These are phyloP conservation scores for Psammodynastes pulverulentus DNA, from an alignment of 2,113 vertebrate species.

Conservation along the genomic window DNA sequence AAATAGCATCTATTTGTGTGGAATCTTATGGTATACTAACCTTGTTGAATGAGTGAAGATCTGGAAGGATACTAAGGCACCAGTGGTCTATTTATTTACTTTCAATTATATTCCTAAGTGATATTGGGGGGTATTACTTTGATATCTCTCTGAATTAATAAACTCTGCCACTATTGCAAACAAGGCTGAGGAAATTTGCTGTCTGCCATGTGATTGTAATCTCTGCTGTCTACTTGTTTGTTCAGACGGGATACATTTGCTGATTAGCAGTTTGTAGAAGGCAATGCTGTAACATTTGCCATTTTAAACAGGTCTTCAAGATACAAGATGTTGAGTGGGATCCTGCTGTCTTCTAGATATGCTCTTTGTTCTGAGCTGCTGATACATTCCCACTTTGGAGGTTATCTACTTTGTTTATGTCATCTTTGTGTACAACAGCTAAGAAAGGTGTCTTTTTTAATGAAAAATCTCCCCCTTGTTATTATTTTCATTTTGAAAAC, in stretches of 20 bases:
- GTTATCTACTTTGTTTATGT: slow-evolving; percentile 58
- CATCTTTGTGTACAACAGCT: slow-evolving; percentile 53
- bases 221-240: slow-evolving; percentile 14
- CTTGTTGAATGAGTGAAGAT: background rate
- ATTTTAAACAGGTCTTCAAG: slow-evolving; percentile 9
- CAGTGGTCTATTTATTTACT: background rate
- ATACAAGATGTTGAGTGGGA: background rate
- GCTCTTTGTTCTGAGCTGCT: slow-evolving; percentile 53
- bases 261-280: background rate
- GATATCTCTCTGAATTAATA: background rate
- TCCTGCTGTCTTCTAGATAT: slow-evolving; percentile 22
- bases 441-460: slow-evolving; percentile 41
- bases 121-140: background rate
- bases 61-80: background rate
- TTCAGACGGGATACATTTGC: background rate
- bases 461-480: slow-evolving; percentile 40
- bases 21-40: background rate
- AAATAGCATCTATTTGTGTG: background rate
- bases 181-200: slow-evolving; percentile 1
- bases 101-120: slow-evolving; percentile 4
- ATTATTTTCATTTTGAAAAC: slow-evolving; percentile 33
- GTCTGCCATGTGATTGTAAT: slow-evolving; percentile 27
- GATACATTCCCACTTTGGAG: slow-evolving; percentile 47
- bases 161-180: slow-evolving; percentile 1
- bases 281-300: background rate